Percentiles rank a stretch among this genome's conserved stretches.
Conservation (phyloP, 2,888 invertebrate species). For the Agriopis marginaria region DNA sequence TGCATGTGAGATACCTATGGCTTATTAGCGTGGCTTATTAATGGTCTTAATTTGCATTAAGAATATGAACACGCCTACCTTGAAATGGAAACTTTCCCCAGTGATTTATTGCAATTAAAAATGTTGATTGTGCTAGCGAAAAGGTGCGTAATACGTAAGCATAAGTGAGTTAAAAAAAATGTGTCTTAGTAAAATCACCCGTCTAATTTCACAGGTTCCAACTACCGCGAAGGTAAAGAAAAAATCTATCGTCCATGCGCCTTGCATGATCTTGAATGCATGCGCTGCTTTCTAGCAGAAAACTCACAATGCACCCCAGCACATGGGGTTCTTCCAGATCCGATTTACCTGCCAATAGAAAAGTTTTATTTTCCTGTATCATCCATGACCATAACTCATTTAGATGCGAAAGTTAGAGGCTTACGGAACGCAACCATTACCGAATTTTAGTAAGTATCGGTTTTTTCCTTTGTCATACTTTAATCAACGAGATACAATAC, state of each 20-base stretch:
- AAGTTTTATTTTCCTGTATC: not conserved
- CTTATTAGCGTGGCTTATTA: too few relatives aligned
- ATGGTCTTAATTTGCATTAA: too few relatives aligned
- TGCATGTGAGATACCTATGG: too few relatives aligned
- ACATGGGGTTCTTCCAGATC: not conserved
- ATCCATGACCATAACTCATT: not conserved
- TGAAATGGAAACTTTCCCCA: too few relatives aligned
- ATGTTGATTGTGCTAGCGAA: too few relatives aligned
- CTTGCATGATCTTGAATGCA: conserved; percentile 6
- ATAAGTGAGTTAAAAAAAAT: too few relatives aligned
- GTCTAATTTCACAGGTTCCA: not conserved
- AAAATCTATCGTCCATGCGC: conserved; percentile 7
- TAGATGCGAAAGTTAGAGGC: not conserved
- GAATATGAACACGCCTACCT: not conserved
- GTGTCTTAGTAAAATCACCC: not conserved
- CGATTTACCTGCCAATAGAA: not conserved
- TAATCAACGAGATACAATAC: too few relatives aligned
- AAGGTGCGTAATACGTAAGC: too few relatives aligned
- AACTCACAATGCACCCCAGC: not conserved
- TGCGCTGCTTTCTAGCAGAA: conserved; percentile 2
- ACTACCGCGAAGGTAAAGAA: conserved; percentile 4
- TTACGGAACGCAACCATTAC: not conserved
- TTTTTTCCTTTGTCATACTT: too few relatives aligned
- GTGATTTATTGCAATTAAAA: too few relatives aligned
- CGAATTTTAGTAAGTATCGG: conserved; percentile 5